Percentiles rank a stretch among this genome's conserved stretches.
These are phyloP conservation scores for Condylostylus longicornis DNA, from an alignment of 1,140 invertebrate genomes.

Conservation along the genomic window DNA sequence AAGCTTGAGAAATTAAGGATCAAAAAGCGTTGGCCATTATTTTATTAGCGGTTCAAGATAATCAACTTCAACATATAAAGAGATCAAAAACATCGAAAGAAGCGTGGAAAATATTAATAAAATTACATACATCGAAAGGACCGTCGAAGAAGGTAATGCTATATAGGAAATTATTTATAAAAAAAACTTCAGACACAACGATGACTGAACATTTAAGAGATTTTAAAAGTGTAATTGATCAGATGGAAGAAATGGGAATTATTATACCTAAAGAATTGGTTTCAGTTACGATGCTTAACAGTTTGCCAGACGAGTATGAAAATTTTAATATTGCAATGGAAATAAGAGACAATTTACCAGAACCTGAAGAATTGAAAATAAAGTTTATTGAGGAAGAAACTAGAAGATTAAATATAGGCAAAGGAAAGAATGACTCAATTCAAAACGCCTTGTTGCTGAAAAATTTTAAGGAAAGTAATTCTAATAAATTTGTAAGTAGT, in stretches of 20 bases:
- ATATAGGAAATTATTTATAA: constrained; percentile 4
- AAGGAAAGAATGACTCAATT: too few species aligned
- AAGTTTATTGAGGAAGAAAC: neutral
- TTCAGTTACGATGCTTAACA: neutral
- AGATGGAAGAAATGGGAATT: neutral
- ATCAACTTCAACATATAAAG: constrained; percentile 3
- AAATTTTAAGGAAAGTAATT: too few species aligned
- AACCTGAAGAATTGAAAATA: neutral
- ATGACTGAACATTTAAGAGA: neutral
- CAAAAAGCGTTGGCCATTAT: constrained; percentile 6
- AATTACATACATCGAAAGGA: constrained; percentile 2
- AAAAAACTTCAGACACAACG: too few species aligned
- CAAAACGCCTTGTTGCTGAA: too few species aligned
- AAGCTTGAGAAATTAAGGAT: constrained; percentile 2
- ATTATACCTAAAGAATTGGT: neutral
- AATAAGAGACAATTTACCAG: neutral
- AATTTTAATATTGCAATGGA: neutral
- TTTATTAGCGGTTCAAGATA: constrained; percentile 1
- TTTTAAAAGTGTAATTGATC: neutral
- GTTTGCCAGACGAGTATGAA: neutral
- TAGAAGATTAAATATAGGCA: too few species aligned
- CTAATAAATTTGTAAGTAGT: too few species aligned
- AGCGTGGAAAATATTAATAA: constrained; percentile 1
- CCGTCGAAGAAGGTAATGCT: constrained; percentile 2
- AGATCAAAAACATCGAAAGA: neutral